Base-by-base conservation (phyloP, 1,140 invertebrate species). In the Drosophila neocordata region DNA sequence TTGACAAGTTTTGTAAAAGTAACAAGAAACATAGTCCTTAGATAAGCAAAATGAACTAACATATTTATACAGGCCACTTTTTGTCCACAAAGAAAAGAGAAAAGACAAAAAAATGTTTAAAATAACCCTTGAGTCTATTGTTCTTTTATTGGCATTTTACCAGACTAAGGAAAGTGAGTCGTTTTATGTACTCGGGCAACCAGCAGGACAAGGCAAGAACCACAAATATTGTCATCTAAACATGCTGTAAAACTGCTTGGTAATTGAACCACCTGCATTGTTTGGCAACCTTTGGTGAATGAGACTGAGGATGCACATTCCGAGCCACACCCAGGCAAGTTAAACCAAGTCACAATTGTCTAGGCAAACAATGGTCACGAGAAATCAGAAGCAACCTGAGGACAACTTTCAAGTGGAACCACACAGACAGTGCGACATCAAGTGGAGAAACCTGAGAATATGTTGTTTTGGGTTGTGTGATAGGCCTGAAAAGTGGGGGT, bases 261-360 rank as follows among this genome's bases (percentile, higher is more conserved):
- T 85, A 77, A 84, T 84, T 80, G 77, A 74, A 73, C 73, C 73
- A 73, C 73, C 73, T 63, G 59, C 73, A 71, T 77, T 61, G 53
- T 72, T 62, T 62, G 73, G 37, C 60, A 65, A 60, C 62, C 59
- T 71, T 37, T 34, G 48, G 56, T 38, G 27, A 9, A 38, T 20
- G 31, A 22, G 31, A 52, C 62, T 58, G 59, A 52, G 59, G 48
- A 64, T 87, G 81, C 72, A 74, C 70, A 74, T 85, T 84, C 68
- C 48, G 60, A 56, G 80, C 59, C 79, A 31, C 35, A 9, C n/a
- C 13, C 22, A 52, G 31, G 12, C 37, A 27, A 34, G 44, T 44
- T 7, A 35, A 60, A 57, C 41, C 55, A 18, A 22, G 51, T 62
- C 44, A 51, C 80, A 77, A 69, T 85, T 77, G 81, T 85, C 69